phyloP scores from a whole-genome alignment of 2,888 invertebrate genomes.

The Ariolimax columbianus region DNA sequence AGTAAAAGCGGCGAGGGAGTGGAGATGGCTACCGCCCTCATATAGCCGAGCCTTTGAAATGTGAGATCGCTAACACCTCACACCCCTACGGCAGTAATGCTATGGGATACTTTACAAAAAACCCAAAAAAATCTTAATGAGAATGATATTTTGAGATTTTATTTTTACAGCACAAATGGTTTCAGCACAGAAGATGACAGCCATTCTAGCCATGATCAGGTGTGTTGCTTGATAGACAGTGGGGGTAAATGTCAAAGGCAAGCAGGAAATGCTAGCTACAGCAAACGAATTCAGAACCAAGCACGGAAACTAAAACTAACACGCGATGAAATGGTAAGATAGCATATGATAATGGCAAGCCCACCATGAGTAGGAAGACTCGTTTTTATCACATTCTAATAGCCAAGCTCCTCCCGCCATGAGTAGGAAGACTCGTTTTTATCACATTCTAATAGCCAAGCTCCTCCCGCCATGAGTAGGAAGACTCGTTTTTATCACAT shows the following conservation, averaged over 20 bases:
- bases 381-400: no score
- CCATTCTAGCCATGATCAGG: slow-evolving; percentile 71
- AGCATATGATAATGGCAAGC: not conserved
- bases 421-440: no score
- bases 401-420: no score
- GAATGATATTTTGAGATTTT: not conserved
- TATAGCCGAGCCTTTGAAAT: no score
- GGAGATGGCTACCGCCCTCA: no score
- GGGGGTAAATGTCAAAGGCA: slow-evolving; percentile 90
- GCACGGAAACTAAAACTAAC: slow-evolving; percentile 92
- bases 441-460: no score
- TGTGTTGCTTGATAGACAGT: slow-evolving; percentile 91
- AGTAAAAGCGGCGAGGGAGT: no score
- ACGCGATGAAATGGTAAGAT: slow-evolving; percentile 87
- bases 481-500: no score
- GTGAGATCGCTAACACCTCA: no score
- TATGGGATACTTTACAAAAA: not conserved
- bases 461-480: no score
- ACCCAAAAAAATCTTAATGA: not conserved
- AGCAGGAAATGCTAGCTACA: slow-evolving; percentile 96
- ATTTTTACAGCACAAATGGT: slow-evolving; percentile 61
- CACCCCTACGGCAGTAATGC: no score
- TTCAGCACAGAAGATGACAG: slow-evolving; percentile 72
- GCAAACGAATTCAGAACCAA: slow-evolving; percentile 96
- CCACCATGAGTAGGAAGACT: no score